phyloP scores from a whole-genome alignment of 2,888 invertebrate genomes.

The Pollenia amentaria region DNA sequence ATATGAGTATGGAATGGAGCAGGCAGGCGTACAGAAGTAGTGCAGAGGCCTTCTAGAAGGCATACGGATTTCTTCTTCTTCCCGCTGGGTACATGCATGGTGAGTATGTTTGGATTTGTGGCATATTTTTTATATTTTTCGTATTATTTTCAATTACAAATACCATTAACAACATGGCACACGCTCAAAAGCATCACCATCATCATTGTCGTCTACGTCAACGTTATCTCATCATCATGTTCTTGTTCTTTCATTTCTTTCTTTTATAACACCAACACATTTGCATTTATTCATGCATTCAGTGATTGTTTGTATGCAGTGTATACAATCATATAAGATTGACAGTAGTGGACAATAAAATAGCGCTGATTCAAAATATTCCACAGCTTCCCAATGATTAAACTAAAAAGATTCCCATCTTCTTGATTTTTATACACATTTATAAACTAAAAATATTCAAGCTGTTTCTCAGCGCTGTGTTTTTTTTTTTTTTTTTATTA shows the following conservation, averaged over 20 bases:
- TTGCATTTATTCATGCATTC: constrained; percentile 42
- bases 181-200: constrained; percentile 48
- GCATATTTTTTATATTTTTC: constrained; percentile 15
- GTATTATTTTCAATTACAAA: constrained; percentile 60
- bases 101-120: constrained; percentile 22
- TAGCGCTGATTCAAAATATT: not conserved
- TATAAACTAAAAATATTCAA: not conserved
- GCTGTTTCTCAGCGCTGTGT: not conserved
- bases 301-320: not conserved
- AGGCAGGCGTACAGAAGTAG: too few species aligned
- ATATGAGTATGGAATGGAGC: too few species aligned
- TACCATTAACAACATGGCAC: constrained; percentile 68
- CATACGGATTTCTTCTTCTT: too few species aligned
- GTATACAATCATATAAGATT: not conserved
- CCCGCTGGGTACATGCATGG: not conserved
- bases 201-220: constrained; percentile 13
- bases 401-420: too few species aligned
- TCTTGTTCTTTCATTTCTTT: constrained; percentile 33
- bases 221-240: not conserved
- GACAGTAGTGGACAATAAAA: not conserved
- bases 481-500: too few species aligned
- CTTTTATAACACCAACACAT: constrained; percentile 44
- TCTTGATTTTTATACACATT: not conserved
- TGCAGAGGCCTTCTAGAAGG: too few species aligned
- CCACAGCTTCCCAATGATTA: too few species aligned